Percentiles rank a stretch among this genome's conserved stretches.
Evolutionary conservation across 1,140 invertebrate genomes (phyloP).

Genomic region (Vanessa tameamea): DNA sequence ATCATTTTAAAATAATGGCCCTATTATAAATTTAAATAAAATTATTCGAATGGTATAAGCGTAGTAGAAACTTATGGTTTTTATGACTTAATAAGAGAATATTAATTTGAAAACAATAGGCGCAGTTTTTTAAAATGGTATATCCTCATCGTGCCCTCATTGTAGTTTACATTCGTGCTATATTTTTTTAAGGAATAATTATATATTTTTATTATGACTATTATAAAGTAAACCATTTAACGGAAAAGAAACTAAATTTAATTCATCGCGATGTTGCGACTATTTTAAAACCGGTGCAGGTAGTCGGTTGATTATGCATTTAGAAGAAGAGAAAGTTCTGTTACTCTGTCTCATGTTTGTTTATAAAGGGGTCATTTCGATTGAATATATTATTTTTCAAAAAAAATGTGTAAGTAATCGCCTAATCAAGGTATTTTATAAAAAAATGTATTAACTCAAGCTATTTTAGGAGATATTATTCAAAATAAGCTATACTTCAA

Average conservation of each 20-base stretch:
- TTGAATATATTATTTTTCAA: background rate
- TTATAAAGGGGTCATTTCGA: slow-evolving; percentile 32
- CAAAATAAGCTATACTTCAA: no score
- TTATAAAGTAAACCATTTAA: slow-evolving; percentile 27
- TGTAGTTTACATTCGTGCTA: background rate
- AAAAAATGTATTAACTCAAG: background rate
- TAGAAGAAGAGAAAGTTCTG: slow-evolving; percentile 40
- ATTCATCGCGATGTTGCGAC: slow-evolving; percentile 31
- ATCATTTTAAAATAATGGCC: no score
- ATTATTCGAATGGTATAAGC: background rate
- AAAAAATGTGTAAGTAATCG: background rate
- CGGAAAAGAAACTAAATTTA: slow-evolving; percentile 33
- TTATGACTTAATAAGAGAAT: no score
- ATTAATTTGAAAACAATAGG: no score
- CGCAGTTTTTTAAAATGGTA: background rate
- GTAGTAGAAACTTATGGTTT: background rate
- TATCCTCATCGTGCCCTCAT: background rate
- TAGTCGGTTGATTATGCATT: slow-evolving; percentile 40
- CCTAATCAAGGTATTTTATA: background rate
- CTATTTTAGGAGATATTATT: no score
- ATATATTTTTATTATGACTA: slow-evolving; percentile 1
- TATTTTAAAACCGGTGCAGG: slow-evolving; percentile 42
- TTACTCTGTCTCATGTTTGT: slow-evolving; percentile 31
- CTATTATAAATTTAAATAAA: no score
- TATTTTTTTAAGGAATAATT: background rate